Evolutionary conservation across 2,888 invertebrate genomes (phyloP), one percentile per base, ranked within the genome.

Genomic region (Aphidoletes aphidimyza): DNA sequence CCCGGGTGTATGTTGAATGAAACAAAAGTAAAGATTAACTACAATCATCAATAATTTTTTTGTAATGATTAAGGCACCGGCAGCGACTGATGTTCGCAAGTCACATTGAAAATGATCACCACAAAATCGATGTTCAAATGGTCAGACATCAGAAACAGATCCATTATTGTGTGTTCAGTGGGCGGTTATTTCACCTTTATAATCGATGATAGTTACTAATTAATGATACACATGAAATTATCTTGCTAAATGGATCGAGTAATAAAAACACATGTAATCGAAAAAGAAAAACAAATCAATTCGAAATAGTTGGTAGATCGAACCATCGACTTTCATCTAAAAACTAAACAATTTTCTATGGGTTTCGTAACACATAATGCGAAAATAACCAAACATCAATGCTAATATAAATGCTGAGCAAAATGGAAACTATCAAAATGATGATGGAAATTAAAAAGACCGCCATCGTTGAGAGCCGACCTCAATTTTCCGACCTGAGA

Each of bases 1-100:
- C n/a, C n/a, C n/a, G n/a, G n/a, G n/a, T n/a, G n/a, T n/a, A n/a
- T n/a, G n/a, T n/a, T n/a, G n/a, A n/a, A n/a, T n/a, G 69, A 36
- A 69, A n/a, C 59, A 59, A 22, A 59, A 59, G 69, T 69, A 34
- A 69, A 69, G 69, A 69, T 69, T 69, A 69, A 69, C 69, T 19
- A 34, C 36, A 34, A 69, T 34, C 69, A 34, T n/a, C 3, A 14
- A 69, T 17, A 69, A n/a, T n/a, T n/a, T n/a, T n/a, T n/a, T n/a
- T n/a, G n/a, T 69, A 34, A 69, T 69, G 30, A 34, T 69, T 69
- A 69, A 69, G n/a, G 69, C 17, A 54, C 22, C 54, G 22, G 11
- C 69, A 34, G 17, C 19, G 34, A 54, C n/a, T 22, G 22, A 47
- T 47, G 11, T 17, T 47, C 47, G 47, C 17, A 22, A n/a, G 54